Evolutionary conservation across 2,888 invertebrate species (phyloP).

Genomic region (Stegophylla sp.): DNA sequence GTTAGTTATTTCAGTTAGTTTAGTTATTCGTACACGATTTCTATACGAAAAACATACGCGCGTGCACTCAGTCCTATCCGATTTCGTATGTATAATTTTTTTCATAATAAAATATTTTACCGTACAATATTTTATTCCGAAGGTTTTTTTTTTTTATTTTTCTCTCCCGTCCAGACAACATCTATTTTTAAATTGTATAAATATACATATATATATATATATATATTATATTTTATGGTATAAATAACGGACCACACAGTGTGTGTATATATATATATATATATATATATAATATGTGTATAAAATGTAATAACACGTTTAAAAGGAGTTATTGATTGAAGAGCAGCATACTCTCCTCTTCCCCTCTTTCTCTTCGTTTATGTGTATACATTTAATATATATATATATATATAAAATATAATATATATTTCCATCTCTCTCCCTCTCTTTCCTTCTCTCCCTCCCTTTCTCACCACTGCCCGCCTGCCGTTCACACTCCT

Average conservation of each 20-base stretch:
- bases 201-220: neutral
- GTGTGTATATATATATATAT: neutral
- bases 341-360: conserved; percentile 47
- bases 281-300: neutral
- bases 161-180: conserved; percentile 16
- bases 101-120: neutral
- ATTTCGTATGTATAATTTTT: neutral
- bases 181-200: conserved; percentile 35
- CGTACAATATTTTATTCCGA: conserved; percentile 1
- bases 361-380: conserved; percentile 11
- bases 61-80: neutral
- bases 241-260: conserved; percentile 50
- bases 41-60: too few species aligned
- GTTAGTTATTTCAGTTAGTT: too few species aligned
- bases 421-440: conserved; percentile 10
- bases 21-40: too few species aligned
- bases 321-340: conserved; percentile 59
- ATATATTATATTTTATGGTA: conserved; percentile 34
- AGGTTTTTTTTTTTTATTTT: neutral
- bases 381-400: neutral
- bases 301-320: conserved; percentile 54
- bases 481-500: neutral
- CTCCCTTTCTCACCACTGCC: neutral
- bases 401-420: conserved; percentile 33
- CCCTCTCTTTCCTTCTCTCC: conserved; percentile 19